Evolutionary conservation across 2,113 vertebrate species (phyloP), one percentile per base, ranked within the genome.

Genomic region (Quiscalus mexicanus): DNA sequence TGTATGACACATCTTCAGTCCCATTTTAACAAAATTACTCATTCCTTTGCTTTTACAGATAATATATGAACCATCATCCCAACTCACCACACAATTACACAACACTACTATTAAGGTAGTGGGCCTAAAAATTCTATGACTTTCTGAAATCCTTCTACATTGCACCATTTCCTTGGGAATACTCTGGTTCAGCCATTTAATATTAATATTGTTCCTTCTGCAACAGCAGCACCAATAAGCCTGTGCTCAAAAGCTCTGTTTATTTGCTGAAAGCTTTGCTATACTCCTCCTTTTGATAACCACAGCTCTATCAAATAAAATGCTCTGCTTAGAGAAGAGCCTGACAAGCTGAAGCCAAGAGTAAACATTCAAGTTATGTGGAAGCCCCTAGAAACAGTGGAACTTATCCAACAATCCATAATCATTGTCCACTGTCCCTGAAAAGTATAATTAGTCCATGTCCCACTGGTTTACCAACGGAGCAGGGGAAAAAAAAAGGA

Each of bases 351-450:
- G 44, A 28, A 95, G 89, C 91, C 69, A 94, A 94, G 89, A 95
- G 77, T 95, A 96, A 97, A 95, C 74, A 92, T 59, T 82, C 56
- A 64, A 91, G 73, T 92, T 95, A 95, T 41, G 58, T 87, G 68
- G 68, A 86, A 95, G 86, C 83, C 91, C 96, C 86, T 95, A 84
- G 93, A 90, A 97, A 97, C 94, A 93, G 95, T 95, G 94, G 96
- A 96, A 91, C 49, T 50, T 41, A 79, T 95, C 93, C 95, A 97
- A 95, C 89, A 96, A 96, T 82, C 95, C 94, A 95, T 87, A 95
- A 91, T 78, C 69, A 79, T 68, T 94, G 91, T 89, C 80, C 56
- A 87, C 95, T 95, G 89, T 71, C 91, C 74, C 93, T 87, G 89
- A 92, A 92, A 89, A 96, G 93, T 68, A 12, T 92, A 96, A 95